Conservation (phyloP, 2,888 invertebrate genomes). For the Dryobotodes eremita region DNA sequence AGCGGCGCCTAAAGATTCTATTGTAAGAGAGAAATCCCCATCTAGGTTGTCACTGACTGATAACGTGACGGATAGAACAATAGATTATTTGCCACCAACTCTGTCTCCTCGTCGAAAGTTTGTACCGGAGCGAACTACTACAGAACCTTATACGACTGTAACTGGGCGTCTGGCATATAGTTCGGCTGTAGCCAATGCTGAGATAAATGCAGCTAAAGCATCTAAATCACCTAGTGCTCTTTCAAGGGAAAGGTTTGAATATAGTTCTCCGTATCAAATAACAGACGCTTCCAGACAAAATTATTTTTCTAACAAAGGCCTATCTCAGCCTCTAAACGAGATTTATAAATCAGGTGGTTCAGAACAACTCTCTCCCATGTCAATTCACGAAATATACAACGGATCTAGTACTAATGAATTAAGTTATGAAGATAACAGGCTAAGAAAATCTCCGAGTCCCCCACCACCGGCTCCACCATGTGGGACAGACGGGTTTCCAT, state of each 20-base stretch:
- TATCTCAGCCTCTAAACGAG: slow-evolving; percentile 87
- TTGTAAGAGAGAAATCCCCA: slow-evolving; percentile 90
- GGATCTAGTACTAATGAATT: slow-evolving; percentile 88
- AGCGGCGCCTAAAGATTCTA: slow-evolving; percentile 87
- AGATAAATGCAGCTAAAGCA: slow-evolving; percentile 89
- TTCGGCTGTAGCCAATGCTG: slow-evolving; percentile 92
- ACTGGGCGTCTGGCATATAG: slow-evolving; percentile 92
- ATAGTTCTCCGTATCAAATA: slow-evolving; percentile 89
- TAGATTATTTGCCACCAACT: slow-evolving; percentile 91
- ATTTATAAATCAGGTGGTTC: slow-evolving; percentile 87
- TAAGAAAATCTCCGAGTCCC: slow-evolving; percentile 92
- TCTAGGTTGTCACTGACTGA: slow-evolving; percentile 92
- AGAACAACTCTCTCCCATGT: slow-evolving; percentile 92
- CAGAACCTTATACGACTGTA: slow-evolving; percentile 92
- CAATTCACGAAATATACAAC: slow-evolving; percentile 92
- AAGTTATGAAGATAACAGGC: slow-evolving; percentile 87
- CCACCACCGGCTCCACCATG: slow-evolving; percentile 96
- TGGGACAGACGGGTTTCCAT: slow-evolving; percentile 88
- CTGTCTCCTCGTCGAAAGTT: slow-evolving; percentile 91
- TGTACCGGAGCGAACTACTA: slow-evolving; percentile 90
- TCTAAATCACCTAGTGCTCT: slow-evolving; percentile 89
- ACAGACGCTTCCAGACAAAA: slow-evolving; percentile 81
- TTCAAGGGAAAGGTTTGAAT: slow-evolving; percentile 91
- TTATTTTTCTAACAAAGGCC: slow-evolving; percentile 83
- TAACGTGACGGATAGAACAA: slow-evolving; percentile 92